A percentile compares a stretch with the other conserved stretches of the same genome.
Conservation (phyloP, 2,113 vertebrate species). For the Vanacampus margaritifer region DNA sequence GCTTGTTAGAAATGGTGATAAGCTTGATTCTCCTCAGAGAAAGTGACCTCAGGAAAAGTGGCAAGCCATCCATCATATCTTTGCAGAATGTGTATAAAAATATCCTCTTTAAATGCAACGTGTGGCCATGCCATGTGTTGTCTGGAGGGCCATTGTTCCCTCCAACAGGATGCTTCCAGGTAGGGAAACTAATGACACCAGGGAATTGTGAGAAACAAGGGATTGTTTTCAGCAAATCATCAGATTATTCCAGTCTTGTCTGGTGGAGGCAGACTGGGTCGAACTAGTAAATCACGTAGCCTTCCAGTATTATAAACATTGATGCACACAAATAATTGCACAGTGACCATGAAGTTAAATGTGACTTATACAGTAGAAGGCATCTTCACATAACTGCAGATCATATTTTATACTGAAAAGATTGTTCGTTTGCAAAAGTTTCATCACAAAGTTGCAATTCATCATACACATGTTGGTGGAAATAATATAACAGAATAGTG, state of each 20-base stretch:
- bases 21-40: not conserved
- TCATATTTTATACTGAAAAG: not conserved
- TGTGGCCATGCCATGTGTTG: not conserved
- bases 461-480: not conserved
- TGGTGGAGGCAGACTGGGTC: not conserved
- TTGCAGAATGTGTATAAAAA: not conserved
- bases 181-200: not conserved
- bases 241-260: not conserved
- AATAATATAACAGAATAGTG: not conserved
- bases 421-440: not conserved
- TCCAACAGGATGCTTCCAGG: not conserved
- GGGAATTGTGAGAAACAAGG: not conserved
- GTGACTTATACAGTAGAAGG: not conserved
- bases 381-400: not conserved
- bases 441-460: not conserved
- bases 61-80: slow-evolving; percentile 1
- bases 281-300: not conserved
- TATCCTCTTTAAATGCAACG: not conserved
- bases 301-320: not conserved
- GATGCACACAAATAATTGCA: not conserved
- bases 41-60: not conserved
- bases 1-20: not conserved
- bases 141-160: not conserved
- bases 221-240: slow-evolving; percentile 1
- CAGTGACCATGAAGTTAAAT: not conserved